A percentile compares a stretch with the other conserved stretches of the same genome.
Conservation (phyloP, 1,140 invertebrate species). For the Euglossa dilemma region DNA sequence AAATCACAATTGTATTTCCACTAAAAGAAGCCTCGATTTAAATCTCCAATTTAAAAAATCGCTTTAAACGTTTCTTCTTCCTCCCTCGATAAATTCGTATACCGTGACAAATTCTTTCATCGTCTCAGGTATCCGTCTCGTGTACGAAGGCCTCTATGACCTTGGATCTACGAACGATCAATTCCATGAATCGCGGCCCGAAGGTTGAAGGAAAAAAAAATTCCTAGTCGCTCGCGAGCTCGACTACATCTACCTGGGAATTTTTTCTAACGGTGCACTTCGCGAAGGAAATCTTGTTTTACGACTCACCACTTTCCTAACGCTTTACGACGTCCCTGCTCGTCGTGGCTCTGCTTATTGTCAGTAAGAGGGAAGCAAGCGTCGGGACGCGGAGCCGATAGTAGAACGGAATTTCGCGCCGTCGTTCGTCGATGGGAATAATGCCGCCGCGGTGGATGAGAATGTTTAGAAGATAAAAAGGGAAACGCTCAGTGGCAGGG, state of each 20-base stretch:
- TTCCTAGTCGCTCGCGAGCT: too few relatives aligned
- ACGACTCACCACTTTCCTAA: not conserved
- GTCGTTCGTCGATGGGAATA: conserved; percentile 2
- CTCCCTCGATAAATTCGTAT: too few relatives aligned
- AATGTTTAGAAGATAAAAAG: conserved; percentile 50
- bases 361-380: not conserved
- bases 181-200: not conserved
- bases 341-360: conserved; percentile 2
- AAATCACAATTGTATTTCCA: too few relatives aligned
- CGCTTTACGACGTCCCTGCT: conserved; percentile 13
- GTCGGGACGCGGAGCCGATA: not conserved
- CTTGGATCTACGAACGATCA: too few relatives aligned
- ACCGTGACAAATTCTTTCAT: too few relatives aligned
- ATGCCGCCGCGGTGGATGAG: conserved; percentile 9
- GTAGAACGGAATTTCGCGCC: conserved; percentile 3
- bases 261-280: not conserved
- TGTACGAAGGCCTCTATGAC: too few relatives aligned
- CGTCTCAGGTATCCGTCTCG: too few relatives aligned
- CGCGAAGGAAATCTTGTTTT: not conserved
- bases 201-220: not conserved
- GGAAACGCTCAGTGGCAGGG: conserved; percentile 3
- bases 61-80: too few relatives aligned
- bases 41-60: too few relatives aligned
- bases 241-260: not conserved
- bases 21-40: too few relatives aligned